Conservation (phyloP, 2,888 invertebrate species). For the Pseudanteris insignis region DNA sequence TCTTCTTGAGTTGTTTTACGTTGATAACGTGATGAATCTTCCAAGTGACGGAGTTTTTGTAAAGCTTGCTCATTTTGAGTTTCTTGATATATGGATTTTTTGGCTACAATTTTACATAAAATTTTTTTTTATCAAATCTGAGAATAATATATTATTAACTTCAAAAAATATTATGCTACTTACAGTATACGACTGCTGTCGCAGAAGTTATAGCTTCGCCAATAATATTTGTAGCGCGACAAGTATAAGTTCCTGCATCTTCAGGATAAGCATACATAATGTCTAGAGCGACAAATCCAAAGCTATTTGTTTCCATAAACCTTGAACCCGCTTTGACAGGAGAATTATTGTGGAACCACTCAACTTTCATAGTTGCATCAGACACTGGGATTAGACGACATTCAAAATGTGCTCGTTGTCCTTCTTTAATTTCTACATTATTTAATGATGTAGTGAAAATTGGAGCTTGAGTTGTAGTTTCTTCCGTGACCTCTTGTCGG, state of each 20-base stretch:
- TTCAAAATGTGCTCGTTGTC: slow-evolving; percentile 94
- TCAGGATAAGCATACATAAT: slow-evolving; percentile 94
- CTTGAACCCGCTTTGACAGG: slow-evolving; percentile 93
- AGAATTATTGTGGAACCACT: slow-evolving; percentile 93
- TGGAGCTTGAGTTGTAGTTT: slow-evolving; percentile 88
- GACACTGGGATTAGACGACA: slow-evolving; percentile 93
- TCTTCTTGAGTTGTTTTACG: slow-evolving; percentile 82
- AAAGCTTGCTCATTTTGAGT: slow-evolving; percentile 92
- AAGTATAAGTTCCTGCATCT: slow-evolving; percentile 97
- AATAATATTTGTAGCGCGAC: slow-evolving; percentile 91
- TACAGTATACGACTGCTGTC: slow-evolving; percentile 82
- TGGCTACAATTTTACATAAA: slow-evolving; percentile 61
- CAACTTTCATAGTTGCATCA: slow-evolving; percentile 91
- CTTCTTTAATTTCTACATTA: slow-evolving; percentile 92
- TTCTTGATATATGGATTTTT: slow-evolving; percentile 85
- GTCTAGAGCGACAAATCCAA: slow-evolving; percentile 97
- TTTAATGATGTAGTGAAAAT: slow-evolving; percentile 93
- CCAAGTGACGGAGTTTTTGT: slow-evolving; percentile 90
- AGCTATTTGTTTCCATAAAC: slow-evolving; percentile 95
- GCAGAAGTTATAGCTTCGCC: slow-evolving; percentile 95
- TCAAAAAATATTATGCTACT: slow-evolving; percentile 53
- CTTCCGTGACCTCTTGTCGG: slow-evolving; percentile 79
- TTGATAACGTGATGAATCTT: slow-evolving; percentile 76
- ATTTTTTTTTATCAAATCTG: no score
- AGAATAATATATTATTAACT: no score